Conservation (phyloP, 2,888 invertebrate species). For the Cephus rjabovi region DNA sequence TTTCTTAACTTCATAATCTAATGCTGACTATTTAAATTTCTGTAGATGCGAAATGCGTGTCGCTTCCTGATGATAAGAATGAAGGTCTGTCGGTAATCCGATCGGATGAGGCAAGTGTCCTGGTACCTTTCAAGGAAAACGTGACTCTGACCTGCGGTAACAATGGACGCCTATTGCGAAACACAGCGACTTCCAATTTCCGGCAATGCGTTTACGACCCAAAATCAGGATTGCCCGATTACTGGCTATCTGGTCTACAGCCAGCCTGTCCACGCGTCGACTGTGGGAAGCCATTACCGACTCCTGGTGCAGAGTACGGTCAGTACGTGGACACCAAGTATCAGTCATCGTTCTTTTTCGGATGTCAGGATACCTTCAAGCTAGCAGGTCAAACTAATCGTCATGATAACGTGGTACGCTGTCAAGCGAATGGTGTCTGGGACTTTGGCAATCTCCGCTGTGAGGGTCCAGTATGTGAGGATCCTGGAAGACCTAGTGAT, state of each 20-base stretch:
- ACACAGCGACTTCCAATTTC: constrained; percentile 85
- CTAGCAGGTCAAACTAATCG: constrained; percentile 91
- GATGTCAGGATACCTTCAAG: constrained; percentile 95
- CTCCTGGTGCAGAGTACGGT: constrained; percentile 94
- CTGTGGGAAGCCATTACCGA: constrained; percentile 91
- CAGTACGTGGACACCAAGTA: constrained; percentile 88
- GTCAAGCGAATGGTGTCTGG: constrained; percentile 94
- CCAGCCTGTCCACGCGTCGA: constrained; percentile 91
- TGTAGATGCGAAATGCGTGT: constrained; percentile 89
- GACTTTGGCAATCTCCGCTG: constrained; percentile 96
- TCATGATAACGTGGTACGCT: constrained; percentile 90
- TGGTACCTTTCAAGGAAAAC: constrained; percentile 91
- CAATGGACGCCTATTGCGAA: constrained; percentile 81
- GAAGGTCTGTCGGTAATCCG: constrained; percentile 85
- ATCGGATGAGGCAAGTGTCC: constrained; percentile 83
- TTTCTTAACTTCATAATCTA: not conserved
- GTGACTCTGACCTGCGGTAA: constrained; percentile 86
- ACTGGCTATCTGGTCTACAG: constrained; percentile 88
- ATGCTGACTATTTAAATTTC: not conserved
- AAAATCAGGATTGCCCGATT: constrained; percentile 88
- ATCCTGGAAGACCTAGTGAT: constrained; percentile 94
- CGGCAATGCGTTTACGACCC: constrained; percentile 97
- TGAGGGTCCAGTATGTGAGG: constrained; percentile 96
- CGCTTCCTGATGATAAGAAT: constrained; percentile 87
- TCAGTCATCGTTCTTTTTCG: constrained; percentile 95